phyloP scores from a whole-genome alignment of 2,113 vertebrate genomes.

The Orthonyx spaldingii region DNA sequence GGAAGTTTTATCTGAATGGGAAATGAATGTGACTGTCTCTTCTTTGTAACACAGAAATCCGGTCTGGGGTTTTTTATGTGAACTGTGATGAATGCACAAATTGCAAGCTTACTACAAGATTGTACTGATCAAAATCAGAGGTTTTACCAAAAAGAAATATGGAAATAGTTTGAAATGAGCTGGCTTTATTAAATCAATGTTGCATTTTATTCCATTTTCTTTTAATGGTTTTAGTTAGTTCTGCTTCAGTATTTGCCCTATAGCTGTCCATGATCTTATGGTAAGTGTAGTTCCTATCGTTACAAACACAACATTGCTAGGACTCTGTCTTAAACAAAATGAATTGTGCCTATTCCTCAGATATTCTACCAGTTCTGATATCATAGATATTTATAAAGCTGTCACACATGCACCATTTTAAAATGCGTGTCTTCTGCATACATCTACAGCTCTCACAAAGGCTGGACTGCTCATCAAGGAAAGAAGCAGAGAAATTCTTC shows the following conservation, averaged over 20 bases:
- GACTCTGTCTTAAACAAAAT: background rate
- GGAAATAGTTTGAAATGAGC: background rate
- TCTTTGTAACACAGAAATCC: background rate
- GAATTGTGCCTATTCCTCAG: background rate
- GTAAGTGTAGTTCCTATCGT: background rate
- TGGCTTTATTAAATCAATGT: background rate
- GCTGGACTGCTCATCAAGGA: background rate
- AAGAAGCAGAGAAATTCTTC: background rate
- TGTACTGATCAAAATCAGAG: background rate
- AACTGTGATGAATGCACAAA: background rate
- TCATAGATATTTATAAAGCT: background rate
- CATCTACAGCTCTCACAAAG: background rate
- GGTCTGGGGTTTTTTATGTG: fast-evolving
- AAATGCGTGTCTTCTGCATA: background rate
- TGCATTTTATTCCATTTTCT: background rate
- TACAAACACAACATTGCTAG: background rate
- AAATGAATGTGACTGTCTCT: background rate
- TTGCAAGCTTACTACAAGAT: background rate
- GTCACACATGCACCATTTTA: background rate
- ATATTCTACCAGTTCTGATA: background rate
- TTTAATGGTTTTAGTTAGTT: background rate
- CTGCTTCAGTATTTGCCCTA: background rate
- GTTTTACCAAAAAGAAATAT: background rate
- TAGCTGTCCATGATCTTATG: background rate
- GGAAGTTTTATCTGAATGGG: background rate